Base-by-base conservation (phyloP, 2,113 vertebrate genomes). In the Sander vitreus region DNA sequence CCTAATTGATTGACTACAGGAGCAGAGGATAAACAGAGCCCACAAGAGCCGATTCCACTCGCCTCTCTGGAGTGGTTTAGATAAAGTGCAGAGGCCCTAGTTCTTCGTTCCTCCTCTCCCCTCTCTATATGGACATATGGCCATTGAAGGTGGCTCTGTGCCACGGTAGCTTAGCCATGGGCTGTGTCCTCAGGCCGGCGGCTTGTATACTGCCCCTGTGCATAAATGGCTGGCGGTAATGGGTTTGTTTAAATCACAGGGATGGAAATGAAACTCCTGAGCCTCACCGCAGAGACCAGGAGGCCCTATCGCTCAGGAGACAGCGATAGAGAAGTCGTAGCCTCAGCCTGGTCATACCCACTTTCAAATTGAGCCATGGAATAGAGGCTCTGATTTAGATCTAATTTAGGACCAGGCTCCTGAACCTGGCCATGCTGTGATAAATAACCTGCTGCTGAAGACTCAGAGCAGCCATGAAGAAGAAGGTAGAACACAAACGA, bases 1-100 rank as follows among this genome's bases (percentile, higher is more conserved):
- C 70, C 85, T 96, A 96, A 96, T 96, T 95, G 95, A 96, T 96
- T 96, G 95, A 95, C 94, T 95, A 92, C 94, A 95, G 95, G 94
- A 94, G 92, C 89, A 88, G 85, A 84, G 93, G 93, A 94, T 95
- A 88, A 95, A 94, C 94, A 93, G 91, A 94, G 86, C 90, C 94
- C 93, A 91, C 87, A 91, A 93, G 92, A 95, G 92, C 92, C 93
- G 81, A 94, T 95, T 95, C 93, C 93, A 75, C 92, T 94, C 92
- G 91, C 93, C 91, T 90, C 89, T 93, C 94, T 95, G 94, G 93
- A 94, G 90, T 84, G 91, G 84, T 93, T 95, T 92, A 94, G 94
- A 96, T 96, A 95, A 95, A 95, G 92, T 91, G 92, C 84, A 90
- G 86, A 79, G 90, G 85, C 81, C 90, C 78, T 48, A 53, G 83